Percentiles rank a stretch among this genome's conserved stretches.
Evolutionary conservation across 1,140 invertebrate genomes (phyloP).

Genomic region (Nixonia krombeini): DNA sequence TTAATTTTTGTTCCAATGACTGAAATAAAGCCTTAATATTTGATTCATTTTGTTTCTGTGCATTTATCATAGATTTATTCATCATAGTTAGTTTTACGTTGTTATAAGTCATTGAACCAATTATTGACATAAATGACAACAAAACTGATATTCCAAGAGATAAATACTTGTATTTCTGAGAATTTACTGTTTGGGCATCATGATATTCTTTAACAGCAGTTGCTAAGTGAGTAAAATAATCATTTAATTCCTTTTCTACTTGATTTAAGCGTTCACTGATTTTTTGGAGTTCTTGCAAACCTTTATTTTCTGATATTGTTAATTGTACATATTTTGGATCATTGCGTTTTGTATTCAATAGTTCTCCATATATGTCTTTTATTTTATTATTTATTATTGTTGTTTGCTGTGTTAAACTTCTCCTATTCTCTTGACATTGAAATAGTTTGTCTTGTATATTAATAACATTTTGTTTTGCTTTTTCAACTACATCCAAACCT

Average conservation of each 20-base stretch:
- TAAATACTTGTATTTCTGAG: conserved; percentile 65
- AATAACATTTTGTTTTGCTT: conserved; percentile 59
- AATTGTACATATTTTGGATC: conserved; percentile 66
- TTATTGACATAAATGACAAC: conserved; percentile 56
- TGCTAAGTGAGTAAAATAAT: conserved; percentile 62
- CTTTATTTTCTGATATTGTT: conserved; percentile 64
- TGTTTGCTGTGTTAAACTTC: conserved; percentile 46
- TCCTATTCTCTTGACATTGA: conserved; percentile 60
- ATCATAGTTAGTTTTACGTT: conserved; percentile 59
- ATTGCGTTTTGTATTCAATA: conserved; percentile 60
- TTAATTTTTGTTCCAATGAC: conserved; percentile 41
- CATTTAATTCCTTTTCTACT: conserved; percentile 60
- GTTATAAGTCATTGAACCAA: conserved; percentile 63
- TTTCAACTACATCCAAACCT: conserved; percentile 60
- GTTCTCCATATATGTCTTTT: conserved; percentile 63
- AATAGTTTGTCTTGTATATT: conserved; percentile 61
- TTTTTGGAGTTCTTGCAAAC: conserved; percentile 58
- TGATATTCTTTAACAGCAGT: conserved; percentile 70
- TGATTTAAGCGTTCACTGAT: conserved; percentile 49
- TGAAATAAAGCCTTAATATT: conserved; percentile 41
- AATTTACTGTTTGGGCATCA: conserved; percentile 62
- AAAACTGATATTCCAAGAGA: conserved; percentile 63
- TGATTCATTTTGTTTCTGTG: conserved; percentile 54
- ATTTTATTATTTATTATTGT: conserved; percentile 53
- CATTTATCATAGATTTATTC: conserved; percentile 41